Percentiles rank a stretch among this genome's conserved stretches.
phyloP scores from a whole-genome alignment of 2,113 vertebrate genomes.

The Sterrhoptilus dennistouni region DNA sequence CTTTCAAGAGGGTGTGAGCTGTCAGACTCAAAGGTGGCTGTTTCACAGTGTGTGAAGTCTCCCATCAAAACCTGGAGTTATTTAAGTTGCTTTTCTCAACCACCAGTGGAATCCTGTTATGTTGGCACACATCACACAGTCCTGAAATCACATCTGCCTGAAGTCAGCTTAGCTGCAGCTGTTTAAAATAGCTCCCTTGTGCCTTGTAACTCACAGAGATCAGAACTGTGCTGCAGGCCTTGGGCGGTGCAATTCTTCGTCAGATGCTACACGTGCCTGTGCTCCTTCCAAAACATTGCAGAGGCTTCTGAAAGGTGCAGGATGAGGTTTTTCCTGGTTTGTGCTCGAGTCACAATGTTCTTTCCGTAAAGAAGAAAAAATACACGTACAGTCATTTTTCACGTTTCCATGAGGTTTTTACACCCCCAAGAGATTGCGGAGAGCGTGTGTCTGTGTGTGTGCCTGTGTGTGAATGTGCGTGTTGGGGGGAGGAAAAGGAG shows the following conservation, averaged over 20 bases:
- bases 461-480: rapidly evolving
- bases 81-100: neutral
- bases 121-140: neutral
- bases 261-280: rapidly evolving
- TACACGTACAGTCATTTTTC: neutral
- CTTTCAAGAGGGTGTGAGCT: neutral
- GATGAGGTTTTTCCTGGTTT: neutral
- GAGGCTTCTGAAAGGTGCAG: neutral
- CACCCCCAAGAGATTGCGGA: neutral
- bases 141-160: neutral
- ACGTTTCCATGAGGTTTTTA: neutral
- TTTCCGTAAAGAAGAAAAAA: neutral
- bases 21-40: neutral
- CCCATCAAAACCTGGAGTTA: neutral
- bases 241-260: neutral
- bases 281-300: neutral
- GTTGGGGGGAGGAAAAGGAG: neutral
- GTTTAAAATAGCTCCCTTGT: neutral
- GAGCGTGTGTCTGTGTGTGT: rapidly evolving
- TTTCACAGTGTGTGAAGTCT: neutral
- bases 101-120: neutral
- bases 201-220: neutral
- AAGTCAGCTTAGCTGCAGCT: neutral
- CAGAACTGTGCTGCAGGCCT: neutral
- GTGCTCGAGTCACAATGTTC: neutral